phyloP scores from a whole-genome alignment of 2,113 vertebrate genomes.

The Herpetotheres cachinnans region DNA sequence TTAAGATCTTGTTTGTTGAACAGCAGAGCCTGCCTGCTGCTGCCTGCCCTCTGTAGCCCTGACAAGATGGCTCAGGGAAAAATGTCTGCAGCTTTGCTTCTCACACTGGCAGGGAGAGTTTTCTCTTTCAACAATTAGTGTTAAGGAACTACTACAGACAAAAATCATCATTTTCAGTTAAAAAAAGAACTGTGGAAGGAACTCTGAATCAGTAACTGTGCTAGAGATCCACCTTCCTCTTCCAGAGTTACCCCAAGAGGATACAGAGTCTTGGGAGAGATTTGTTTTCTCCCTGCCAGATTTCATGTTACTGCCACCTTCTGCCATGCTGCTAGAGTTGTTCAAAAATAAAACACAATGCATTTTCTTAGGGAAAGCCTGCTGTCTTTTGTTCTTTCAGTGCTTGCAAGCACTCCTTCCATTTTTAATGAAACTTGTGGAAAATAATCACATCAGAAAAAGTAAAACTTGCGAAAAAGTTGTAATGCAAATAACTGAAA shows the following conservation, averaged over 20 bases:
- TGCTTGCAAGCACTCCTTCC: background rate
- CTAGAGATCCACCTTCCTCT: background rate
- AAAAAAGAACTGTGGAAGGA: background rate
- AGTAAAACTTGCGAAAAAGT: background rate
- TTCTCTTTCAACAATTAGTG: background rate
- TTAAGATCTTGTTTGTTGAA: background rate
- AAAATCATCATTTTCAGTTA: background rate
- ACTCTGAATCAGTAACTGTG: background rate
- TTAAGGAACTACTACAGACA: background rate
- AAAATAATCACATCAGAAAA: background rate
- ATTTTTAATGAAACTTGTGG: background rate
- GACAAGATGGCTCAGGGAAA: background rate
- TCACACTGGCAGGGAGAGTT: background rate
- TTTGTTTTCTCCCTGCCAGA: background rate
- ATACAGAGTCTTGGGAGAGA: background rate
- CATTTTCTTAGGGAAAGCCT: background rate
- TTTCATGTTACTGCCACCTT: background rate
- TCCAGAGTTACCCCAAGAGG: background rate
- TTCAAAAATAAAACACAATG: background rate
- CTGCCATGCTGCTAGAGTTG: background rate
- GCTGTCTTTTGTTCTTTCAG: background rate
- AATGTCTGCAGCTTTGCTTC: background rate
- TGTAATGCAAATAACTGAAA: background rate
- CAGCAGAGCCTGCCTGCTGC: background rate
- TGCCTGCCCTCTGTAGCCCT: background rate